Evolutionary conservation across 2,113 vertebrate species (phyloP).

Genomic region (Salvelinus fontinalis): DNA sequence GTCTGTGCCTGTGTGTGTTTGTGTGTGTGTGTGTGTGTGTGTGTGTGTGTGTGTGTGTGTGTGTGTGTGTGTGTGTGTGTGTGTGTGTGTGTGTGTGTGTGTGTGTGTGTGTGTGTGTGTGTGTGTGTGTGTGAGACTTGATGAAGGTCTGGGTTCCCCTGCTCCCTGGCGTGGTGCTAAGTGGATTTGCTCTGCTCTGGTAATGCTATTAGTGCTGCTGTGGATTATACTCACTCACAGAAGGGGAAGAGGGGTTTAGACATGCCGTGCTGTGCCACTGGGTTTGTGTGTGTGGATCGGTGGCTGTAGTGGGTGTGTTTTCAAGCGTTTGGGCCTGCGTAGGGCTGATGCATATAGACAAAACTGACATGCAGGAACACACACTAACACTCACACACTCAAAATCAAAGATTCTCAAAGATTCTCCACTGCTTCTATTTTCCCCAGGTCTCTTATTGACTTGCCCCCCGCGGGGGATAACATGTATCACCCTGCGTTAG

Average conservation of each 20-base stretch:
- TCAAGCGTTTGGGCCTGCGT: constrained; percentile 17
- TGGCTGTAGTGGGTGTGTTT: background rate
- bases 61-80: no score
- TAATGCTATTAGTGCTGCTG: background rate
- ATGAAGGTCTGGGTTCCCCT: background rate
- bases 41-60: no score
- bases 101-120: no score
- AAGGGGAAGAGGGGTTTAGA: background rate
- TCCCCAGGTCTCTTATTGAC: background rate
- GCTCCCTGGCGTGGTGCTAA: background rate
- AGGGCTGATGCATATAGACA: background rate
- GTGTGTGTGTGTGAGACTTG: background rate
- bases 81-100: no score
- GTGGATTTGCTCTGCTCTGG: background rate
- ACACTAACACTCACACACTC: no score
- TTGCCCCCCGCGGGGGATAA: constrained; percentile 28
- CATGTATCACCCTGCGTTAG: constrained; percentile 40
- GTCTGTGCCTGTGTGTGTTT: no score
- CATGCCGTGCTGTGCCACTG: no score
- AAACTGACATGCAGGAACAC: no score
- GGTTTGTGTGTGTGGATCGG: constrained; percentile 1
- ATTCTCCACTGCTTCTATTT: constrained; percentile 56
- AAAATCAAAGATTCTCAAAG: no score
- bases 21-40: no score
- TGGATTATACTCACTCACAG: no score